Base-by-base conservation (phyloP, 2,113 vertebrate species). In the Thamnophis sirtalis region DNA sequence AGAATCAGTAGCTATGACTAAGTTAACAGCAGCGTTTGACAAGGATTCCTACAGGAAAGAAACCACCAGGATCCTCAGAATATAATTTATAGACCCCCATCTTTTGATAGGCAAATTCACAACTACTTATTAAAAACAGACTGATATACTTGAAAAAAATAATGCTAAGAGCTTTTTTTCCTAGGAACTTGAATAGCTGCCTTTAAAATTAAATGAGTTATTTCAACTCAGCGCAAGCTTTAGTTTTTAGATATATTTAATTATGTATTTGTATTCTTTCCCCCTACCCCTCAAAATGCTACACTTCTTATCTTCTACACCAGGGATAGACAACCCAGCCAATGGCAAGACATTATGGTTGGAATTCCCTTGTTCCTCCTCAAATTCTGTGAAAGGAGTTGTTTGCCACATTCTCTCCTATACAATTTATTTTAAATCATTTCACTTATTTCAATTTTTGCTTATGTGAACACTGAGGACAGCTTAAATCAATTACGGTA, bases 1-100 rank as follows among this genome's bases (percentile, higher is more conserved):
- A 97, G 86, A 95, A 96, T 96, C 94, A 90, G 91, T 95, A 94
- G 94, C 92, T 96, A 91, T 95, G 93, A 85, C 94, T 97, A 97
- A 96, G 95, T 96, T 96, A 96, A 89, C 80, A 95, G 94, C 15
- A 91, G 15, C 90, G 95, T 93, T 96, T 96, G 94, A 93, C 94
- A 94, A 58, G 95, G 55, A 50, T 51, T 92, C 93, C 89, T 90
- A 56, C 87, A 86, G 49, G 94, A 96, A 96, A 96, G 95, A 56
- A 93, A 94, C 95, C 94, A 93, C 92, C 92, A 94, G 63, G 89
- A 60, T 94, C 89, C 93, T 96, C 91, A 94, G 93, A 28, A 19
- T 84, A 48, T 87, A 94, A 93, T 94, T 96, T 95, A 92, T 93
- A 60, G 56, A 26, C 89, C 93, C 11, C 51, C 91, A 92, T 95